Conservation (phyloP, 1,140 invertebrate species). For the Procambarus clarkii region DNA sequence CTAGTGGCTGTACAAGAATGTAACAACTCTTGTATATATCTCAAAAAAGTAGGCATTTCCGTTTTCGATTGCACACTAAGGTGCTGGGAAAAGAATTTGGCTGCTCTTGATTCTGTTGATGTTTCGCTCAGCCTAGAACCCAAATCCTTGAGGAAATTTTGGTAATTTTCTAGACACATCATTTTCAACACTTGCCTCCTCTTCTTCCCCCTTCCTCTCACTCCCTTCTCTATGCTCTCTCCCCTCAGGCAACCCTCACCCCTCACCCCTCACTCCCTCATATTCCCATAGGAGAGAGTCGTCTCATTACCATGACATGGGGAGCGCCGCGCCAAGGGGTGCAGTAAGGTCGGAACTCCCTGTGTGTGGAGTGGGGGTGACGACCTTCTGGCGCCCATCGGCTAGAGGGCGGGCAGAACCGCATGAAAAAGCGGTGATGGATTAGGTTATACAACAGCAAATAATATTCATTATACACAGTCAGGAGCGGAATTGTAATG, state of each 20-base stretch:
- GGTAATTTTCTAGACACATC: too few species aligned
- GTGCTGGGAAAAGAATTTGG: too few species aligned
- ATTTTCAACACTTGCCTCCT: too few species aligned
- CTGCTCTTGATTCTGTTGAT: too few species aligned
- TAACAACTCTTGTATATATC: too few species aligned
- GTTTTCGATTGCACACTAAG: too few species aligned
- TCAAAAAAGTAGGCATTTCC: too few species aligned
- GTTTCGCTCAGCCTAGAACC: too few species aligned
- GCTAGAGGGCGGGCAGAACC: neutral
- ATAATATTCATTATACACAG: slow-evolving; percentile 44
- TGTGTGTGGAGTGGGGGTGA: neutral
- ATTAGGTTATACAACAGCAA: slow-evolving; percentile 35
- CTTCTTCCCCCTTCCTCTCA: neutral
- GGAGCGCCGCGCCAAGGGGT: neutral
- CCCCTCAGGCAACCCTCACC: too few species aligned
- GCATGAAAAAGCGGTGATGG: slow-evolving; percentile 33
- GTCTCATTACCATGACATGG: slow-evolving; percentile 24
- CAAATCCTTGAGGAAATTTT: too few species aligned
- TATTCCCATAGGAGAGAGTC: slow-evolving; percentile 20
- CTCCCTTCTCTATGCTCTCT: neutral
- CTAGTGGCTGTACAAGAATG: too few species aligned
- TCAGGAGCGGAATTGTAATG: slow-evolving; percentile 9
- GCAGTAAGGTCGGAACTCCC: neutral
- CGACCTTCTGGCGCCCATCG: neutral
- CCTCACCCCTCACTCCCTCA: neutral